Evolutionary conservation across 2,888 invertebrate species (phyloP).

Genomic region (Congeria kusceri): DNA sequence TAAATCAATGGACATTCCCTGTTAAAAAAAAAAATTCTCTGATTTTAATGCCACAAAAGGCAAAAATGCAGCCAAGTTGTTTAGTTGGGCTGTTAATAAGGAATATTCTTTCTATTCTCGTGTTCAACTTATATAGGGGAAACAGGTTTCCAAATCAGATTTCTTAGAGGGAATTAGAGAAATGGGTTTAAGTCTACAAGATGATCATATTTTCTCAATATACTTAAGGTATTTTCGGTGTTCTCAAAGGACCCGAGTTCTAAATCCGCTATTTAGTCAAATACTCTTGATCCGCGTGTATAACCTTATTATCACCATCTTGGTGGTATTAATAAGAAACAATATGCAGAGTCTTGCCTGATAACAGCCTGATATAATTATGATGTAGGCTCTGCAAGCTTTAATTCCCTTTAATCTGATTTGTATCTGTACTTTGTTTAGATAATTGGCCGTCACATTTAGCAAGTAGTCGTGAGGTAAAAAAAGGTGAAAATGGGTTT

Average conservation of each 20-base stretch:
- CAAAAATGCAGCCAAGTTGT: slow-evolving; percentile 31
- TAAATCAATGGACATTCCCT: background rate
- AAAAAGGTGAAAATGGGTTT: too few species aligned
- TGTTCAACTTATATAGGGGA: slow-evolving; percentile 73
- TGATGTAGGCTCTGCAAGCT: slow-evolving; percentile 21
- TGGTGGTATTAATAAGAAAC: slow-evolving; percentile 29
- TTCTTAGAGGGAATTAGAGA: slow-evolving; percentile 75
- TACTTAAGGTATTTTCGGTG: slow-evolving; percentile 74
- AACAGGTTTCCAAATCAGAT: slow-evolving; percentile 73
- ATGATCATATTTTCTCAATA: slow-evolving; percentile 77
- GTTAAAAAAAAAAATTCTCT: background rate
- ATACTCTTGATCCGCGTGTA: slow-evolving; percentile 55
- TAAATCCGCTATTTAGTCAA: slow-evolving; percentile 61
- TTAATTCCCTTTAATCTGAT: slow-evolving; percentile 40
- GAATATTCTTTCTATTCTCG: slow-evolving; percentile 62
- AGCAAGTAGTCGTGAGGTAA: too few species aligned
- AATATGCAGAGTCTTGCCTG: slow-evolving; percentile 20
- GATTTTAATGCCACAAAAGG: background rate
- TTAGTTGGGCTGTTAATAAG: slow-evolving; percentile 41
- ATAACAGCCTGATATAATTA: slow-evolving; percentile 35
- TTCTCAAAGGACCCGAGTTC: slow-evolving; percentile 68
- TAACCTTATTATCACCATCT: slow-evolving; percentile 54
- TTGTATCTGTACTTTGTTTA: slow-evolving; percentile 2
- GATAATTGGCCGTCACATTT: too few species aligned
- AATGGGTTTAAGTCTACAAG: slow-evolving; percentile 75